Evolutionary conservation across 2,113 vertebrate genomes (phyloP).

Genomic region (Miniopterus natalensis): DNA sequence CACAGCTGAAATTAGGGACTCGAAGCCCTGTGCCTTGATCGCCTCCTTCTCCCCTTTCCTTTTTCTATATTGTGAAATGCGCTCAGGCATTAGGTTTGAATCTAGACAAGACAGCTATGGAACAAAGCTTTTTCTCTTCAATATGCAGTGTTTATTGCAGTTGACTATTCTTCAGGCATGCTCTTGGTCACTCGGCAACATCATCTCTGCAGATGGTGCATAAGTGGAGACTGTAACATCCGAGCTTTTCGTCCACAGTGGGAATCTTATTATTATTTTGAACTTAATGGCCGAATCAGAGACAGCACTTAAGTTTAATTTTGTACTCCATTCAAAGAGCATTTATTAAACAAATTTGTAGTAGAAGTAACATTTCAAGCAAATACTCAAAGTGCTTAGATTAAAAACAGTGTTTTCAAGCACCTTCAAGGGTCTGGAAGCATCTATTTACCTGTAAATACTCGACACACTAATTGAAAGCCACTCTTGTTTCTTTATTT

Average conservation of each 20-base stretch:
- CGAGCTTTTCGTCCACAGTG: background rate
- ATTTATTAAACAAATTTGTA: slow-evolving; percentile 23
- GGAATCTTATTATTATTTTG: background rate
- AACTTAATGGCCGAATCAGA: background rate
- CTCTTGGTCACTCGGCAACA: accelerated
- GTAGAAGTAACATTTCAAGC: slow-evolving; percentile 39
- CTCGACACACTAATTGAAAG: slow-evolving; percentile 55
- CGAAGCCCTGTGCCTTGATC: accelerated
- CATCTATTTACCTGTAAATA: slow-evolving; percentile 71
- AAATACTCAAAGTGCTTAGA: slow-evolving; percentile 20
- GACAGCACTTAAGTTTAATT: background rate
- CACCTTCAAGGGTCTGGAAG: slow-evolving; percentile 35
- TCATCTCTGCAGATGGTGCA: accelerated
- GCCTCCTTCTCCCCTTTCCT: accelerated
- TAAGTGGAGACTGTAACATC: accelerated
- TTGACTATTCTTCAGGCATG: accelerated
- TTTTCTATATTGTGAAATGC: background rate
- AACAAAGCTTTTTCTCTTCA: background rate
- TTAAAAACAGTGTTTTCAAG: slow-evolving; percentile 54
- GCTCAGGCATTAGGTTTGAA: accelerated
- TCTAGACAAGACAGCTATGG: no score
- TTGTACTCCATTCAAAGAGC: background rate
- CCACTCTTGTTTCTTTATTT: slow-evolving; percentile 49
- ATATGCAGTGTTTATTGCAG: accelerated
- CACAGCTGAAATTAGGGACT: background rate